Evolutionary conservation across 1,140 invertebrate genomes (phyloP), one percentile per base, ranked within the genome.

Genomic region (Nebria ingens): DNA sequence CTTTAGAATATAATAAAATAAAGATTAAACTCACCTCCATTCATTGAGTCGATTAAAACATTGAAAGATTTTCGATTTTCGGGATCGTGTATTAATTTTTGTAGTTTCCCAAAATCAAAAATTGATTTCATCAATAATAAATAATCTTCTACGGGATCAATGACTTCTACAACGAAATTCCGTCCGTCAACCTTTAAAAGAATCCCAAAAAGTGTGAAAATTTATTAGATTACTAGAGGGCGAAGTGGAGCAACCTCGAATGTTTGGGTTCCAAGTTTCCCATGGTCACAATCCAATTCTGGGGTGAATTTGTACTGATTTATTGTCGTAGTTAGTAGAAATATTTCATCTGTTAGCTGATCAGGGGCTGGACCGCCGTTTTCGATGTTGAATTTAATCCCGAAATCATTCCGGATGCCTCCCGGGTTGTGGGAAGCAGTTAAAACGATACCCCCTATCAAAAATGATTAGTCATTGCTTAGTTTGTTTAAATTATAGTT

Each of bases 381-480:
- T 52, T 86, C 79, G 61, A 85, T 91, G 72, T 99, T 99, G 69
- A 91, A 99, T 74, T 99, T 99, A 62, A 99, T 98, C 34, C 97
- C 97, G 75, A 99, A 99, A 75, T 99, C 97, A 60, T 88, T 90
- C 68, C 97, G 80, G 2, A 91, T 91, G 45, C 97, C 97, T 59
- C 97, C 97, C 20, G 97, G 97, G 77, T 99, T 99, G 70, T 99
- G 97, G 51, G 93, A 97, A 0, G 97, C 97, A 17, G 97, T 99
- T 15, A 99, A 74, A 17, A 99, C 86, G 65, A 99, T 98, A 19
- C 96, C 97, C 63, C 96, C 93, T 79, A 21, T 53, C 6, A 51
- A 20, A 49, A 4, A 49, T 12, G 17, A 49, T 49, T 49, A 49
- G 6, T n/a, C 19, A 6, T n/a, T n/a, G n/a, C n/a, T n/a, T n/a